Conservation (phyloP, 1,140 invertebrate genomes). For the Meloidogyne floridensis region DNA sequence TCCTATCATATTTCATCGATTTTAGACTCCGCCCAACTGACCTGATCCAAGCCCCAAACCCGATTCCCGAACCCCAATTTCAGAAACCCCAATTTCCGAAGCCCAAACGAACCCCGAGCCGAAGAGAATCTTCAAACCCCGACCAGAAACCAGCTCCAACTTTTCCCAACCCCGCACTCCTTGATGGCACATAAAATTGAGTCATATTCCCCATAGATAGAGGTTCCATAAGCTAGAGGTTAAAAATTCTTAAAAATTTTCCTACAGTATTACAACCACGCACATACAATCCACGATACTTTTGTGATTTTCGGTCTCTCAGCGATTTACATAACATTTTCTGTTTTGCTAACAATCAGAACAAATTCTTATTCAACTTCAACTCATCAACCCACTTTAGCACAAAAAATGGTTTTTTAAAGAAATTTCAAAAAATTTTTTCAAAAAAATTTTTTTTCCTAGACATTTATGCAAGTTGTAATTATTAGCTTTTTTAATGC, state of each 20-base stretch:
- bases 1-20: too few species aligned
- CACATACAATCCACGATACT: constrained; percentile 20
- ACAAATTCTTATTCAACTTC: neutral
- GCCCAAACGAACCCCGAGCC: too few species aligned
- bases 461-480: constrained; percentile 40
- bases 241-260: neutral
- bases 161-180: too few species aligned
- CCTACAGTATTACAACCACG: constrained; percentile 19
- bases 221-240: too few species aligned
- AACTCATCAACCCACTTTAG: constrained; percentile 17
- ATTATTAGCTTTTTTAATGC: constrained; percentile 40
- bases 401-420: constrained; percentile 20
- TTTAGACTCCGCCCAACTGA: too few species aligned
- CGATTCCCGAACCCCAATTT: too few species aligned
- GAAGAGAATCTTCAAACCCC: too few species aligned
- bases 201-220: too few species aligned
- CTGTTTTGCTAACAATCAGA: constrained; percentile 11
- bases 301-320: constrained; percentile 30
- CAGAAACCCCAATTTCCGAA: too few species aligned
- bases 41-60: too few species aligned
- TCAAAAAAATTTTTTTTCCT: neutral
- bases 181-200: too few species aligned
- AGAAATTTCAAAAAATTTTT: neutral
- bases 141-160: too few species aligned
- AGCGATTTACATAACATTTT: constrained; percentile 23